Evolutionary conservation across 1,140 invertebrate species (phyloP), one percentile per base, ranked within the genome.

Genomic region (Caenorhabditis remanei): DNA sequence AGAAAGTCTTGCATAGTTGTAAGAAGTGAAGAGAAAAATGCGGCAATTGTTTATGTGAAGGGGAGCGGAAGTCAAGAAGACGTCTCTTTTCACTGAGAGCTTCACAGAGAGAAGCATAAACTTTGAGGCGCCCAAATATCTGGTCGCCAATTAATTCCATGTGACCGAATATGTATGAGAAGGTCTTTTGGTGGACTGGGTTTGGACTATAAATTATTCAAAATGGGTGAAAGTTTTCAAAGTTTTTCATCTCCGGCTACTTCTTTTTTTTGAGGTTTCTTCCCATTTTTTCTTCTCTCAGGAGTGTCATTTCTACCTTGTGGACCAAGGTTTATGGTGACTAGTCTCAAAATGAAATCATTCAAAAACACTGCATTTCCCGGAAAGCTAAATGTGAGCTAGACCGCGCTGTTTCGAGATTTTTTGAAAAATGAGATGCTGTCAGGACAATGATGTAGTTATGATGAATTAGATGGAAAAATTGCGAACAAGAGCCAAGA

Each of bases 111-210:
- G 71, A 40, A 50, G 46, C 46, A 50, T 79, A 79, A 79, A 79
- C 71, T 79, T 43, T 46, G 71, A 50, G 46, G 71, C 46, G 19
- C 71, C 71, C 46, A 79, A 79, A 79, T 79, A 79, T 79, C 71
- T 79, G 71, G 71, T 79, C 71, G 43, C 71, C 71, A 50, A 79
- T 79, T 79, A 79, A 79, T 79, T 79, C 71, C 71, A 79, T 79
- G 71, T 79, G 71, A 79, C 71, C 71, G 71, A 79, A 79, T 79
- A 50, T 79, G 71, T 79, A 79, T 79, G 71, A 79, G 71, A 79
- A 79, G 71, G 46, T 53, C n/a, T 79, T 50, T 50, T 21, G 71
- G 71, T 50, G 71, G 71, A 79, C 71, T 24, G 21, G 46, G 71
- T 48, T 79, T 79, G 71, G 53, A 79, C 46, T 50, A 79, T 79